Base-by-base conservation (phyloP, 2,113 vertebrate genomes). In the Cettia cetti region DNA sequence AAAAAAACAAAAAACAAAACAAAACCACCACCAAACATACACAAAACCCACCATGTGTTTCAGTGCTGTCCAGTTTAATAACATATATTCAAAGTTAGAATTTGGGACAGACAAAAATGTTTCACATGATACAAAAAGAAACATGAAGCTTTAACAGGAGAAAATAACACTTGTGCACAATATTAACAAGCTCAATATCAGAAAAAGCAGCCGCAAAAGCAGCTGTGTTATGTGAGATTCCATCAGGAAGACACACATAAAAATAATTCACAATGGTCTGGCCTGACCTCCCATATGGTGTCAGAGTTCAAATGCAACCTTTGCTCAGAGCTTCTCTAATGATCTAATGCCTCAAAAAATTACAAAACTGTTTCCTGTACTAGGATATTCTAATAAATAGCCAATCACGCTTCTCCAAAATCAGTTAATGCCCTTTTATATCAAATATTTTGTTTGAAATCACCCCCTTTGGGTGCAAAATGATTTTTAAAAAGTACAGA, bases 241-340 rank as follows among this genome's bases (percentile, higher is more conserved):
- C 33, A 50, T 15, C 50, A 61, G 15, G 3, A 37, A 19, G 61
- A 63, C 0, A 0, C 49, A 57, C 5, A 1, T 19, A 61, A 79
- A 10, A 71, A 39, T 24, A 61, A 71, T 30, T 20, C 52, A 56
- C 21, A 79, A 4, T 4, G 21, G 14, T 79, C 30, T 33, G 42
- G n/a, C 28, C 24, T 70, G 11, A 27, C 60, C 15, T 65, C 22
- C 42, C 4, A 2, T 20, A 7, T 31, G 8, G 7, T 54, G 17
- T 23, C 63, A 82, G 16, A 63, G 52, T 30, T 30, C 27, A 49
- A 94, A 12, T 2, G 2, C 15, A 78, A 44, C 17, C 20, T 71
- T 42, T 82, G 35, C 60, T 65, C 86, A n/a, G 42, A 74, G 65
- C 28, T 90, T 82, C 50, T 54, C 63, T 59, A 59, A 60, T 24